Conservation (phyloP, 2,113 vertebrate species). For the Bufo bufo region DNA sequence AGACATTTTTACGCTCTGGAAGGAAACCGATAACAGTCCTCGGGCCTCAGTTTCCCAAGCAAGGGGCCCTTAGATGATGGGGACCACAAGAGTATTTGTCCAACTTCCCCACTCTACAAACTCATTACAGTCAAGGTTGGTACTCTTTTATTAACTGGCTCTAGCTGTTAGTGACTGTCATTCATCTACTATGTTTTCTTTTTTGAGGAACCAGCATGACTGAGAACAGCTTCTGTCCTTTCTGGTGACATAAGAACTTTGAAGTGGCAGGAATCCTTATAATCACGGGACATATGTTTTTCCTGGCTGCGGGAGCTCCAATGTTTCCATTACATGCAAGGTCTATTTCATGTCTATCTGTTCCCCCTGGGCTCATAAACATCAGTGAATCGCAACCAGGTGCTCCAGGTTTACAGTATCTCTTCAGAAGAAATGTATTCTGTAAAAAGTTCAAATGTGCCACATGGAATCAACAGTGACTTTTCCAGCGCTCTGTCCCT, state of each 20-base stretch:
- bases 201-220: not conserved
- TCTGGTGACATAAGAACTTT: not conserved
- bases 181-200: too few relatives aligned
- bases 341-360: not conserved
- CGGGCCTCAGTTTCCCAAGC: too few relatives aligned
- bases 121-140: too few relatives aligned
- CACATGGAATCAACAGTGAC: not conserved
- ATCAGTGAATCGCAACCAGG: not conserved
- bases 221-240: not conserved
- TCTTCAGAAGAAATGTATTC: not conserved
- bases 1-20: too few relatives aligned
- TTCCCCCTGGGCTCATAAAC: conserved; percentile 1
- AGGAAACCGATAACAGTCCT: too few relatives aligned
- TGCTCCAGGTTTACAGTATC: conserved; percentile 21
- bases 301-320: not conserved
- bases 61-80: too few relatives aligned
- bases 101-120: too few relatives aligned
- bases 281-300: not conserved
- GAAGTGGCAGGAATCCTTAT: not conserved
- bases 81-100: too few relatives aligned
- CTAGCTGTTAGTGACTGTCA: too few relatives aligned
- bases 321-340: conserved; percentile 1
- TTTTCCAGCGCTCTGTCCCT: not conserved
- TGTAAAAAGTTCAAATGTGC: not conserved
- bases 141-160: too few relatives aligned